These are phyloP conservation scores for Drosophila pseudotakahashii DNA, from an alignment of 2,888 invertebrate species.

Conservation along the genomic window DNA sequence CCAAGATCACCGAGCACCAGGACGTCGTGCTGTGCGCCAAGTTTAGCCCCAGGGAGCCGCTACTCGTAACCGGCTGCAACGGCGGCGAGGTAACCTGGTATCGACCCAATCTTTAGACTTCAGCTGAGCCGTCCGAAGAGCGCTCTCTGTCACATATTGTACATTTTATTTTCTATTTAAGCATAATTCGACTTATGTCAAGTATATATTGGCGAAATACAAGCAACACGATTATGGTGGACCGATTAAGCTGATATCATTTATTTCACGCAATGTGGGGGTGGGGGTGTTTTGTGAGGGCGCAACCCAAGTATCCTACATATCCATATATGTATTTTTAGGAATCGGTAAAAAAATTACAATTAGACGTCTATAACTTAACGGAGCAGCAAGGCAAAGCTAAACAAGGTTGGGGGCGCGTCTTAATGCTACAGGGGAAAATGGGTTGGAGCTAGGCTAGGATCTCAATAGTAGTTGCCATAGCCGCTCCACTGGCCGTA, in stretches of 20 bases:
- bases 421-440: constrained; percentile 13
- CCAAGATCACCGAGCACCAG: constrained; percentile 89
- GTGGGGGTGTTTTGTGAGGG: not conserved
- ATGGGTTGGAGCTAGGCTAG: not conserved
- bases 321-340: constrained; percentile 51
- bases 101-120: constrained; percentile 87
- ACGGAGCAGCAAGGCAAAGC: constrained; percentile 39
- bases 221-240: constrained; percentile 38
- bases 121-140: constrained; percentile 1
- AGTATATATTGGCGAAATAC: constrained; percentile 23
- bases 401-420: constrained; percentile 3
- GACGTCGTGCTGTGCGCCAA: constrained; percentile 95
- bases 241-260: constrained; percentile 54
- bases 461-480: constrained; percentile 80
- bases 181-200: constrained; percentile 19
- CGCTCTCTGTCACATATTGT: constrained; percentile 1
- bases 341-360: constrained; percentile 64
- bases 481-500: constrained; percentile 88
- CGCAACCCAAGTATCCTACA: constrained; percentile 22
- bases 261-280: constrained; percentile 42
- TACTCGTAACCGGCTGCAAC: constrained; percentile 95
- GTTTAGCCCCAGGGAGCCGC: constrained; percentile 94
- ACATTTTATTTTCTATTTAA: constrained; percentile 27
- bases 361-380: constrained; percentile 55
- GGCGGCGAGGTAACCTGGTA: constrained; percentile 96